Percentiles rank a stretch among this genome's conserved stretches.
These are phyloP conservation scores for Telenomus remus DNA, from an alignment of 1,140 invertebrate genomes.

Conservation along the genomic window DNA sequence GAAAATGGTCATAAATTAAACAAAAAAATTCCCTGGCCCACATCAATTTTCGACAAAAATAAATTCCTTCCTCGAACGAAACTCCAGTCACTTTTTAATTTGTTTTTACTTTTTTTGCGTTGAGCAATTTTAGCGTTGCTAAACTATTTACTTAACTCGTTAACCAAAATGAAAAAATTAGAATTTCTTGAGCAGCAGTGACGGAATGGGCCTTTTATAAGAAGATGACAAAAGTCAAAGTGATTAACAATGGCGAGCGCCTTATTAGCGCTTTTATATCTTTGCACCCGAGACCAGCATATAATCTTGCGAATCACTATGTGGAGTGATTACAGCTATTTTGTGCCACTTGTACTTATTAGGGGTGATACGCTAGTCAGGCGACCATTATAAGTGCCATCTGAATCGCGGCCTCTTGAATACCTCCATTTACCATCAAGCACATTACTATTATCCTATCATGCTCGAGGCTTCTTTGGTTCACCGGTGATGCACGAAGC, in stretches of 20 bases:
- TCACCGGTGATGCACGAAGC: slow-evolving; percentile 70
- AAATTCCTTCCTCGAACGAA: too few relatives aligned
- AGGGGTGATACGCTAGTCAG: slow-evolving; percentile 71
- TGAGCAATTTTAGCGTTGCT: too few relatives aligned
- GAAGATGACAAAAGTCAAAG: slow-evolving; percentile 41
- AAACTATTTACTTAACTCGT: too few relatives aligned
- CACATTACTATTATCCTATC: slow-evolving; percentile 77
- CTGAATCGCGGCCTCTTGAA: slow-evolving; percentile 74
- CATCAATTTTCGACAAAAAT: too few relatives aligned
- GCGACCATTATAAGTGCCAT: slow-evolving; percentile 74
- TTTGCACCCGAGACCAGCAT: slow-evolving; percentile 53
- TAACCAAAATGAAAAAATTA: too few relatives aligned
- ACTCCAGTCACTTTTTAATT: too few relatives aligned
- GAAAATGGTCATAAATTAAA: too few relatives aligned
- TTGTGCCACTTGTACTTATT: slow-evolving; percentile 77
- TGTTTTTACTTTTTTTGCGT: too few relatives aligned
- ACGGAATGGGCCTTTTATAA: too few relatives aligned
- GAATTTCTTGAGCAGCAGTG: too few relatives aligned
- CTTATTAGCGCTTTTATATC: slow-evolving; percentile 58
- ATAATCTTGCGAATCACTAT: slow-evolving; percentile 71
- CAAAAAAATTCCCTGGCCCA: too few relatives aligned
- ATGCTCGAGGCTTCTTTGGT: slow-evolving; percentile 71
- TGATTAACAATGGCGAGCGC: slow-evolving; percentile 57
- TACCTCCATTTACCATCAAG: slow-evolving; percentile 76
- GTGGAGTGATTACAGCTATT: slow-evolving; percentile 74